These are phyloP conservation scores for Stictonetta naevosa DNA, from an alignment of 2,113 vertebrate species.

Conservation along the genomic window DNA sequence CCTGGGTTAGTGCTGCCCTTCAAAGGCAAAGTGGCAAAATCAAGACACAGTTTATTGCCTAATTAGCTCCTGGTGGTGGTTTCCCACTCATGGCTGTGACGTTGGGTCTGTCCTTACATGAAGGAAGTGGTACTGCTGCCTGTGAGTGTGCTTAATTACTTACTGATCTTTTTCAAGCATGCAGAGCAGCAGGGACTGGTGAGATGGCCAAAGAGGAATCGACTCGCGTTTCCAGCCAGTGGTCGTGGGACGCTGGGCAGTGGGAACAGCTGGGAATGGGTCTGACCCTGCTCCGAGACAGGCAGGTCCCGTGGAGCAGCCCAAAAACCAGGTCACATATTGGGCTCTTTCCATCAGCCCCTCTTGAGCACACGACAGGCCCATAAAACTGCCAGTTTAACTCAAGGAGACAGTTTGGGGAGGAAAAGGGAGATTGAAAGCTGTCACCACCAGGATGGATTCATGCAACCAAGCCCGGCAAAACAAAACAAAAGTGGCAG, in stretches of 20 bases:
- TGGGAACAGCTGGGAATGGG: accelerated
- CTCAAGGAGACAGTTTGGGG: background rate
- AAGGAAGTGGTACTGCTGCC: background rate
- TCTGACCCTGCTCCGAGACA: background rate
- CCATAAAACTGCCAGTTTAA: background rate
- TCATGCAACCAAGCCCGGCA: background rate
- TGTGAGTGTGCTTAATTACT: background rate
- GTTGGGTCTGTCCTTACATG: background rate
- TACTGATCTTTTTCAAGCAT: background rate
- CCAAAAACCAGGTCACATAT: background rate
- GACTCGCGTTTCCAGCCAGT: background rate
- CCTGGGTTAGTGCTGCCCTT: background rate
- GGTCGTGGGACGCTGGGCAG: background rate
- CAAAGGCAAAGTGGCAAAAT: background rate
- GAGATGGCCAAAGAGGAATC: background rate
- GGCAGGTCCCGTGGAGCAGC: background rate
- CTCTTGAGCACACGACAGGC: background rate
- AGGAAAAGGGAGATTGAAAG: background rate
- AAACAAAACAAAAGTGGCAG: background rate
- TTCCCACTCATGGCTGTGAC: background rate
- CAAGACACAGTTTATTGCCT: background rate
- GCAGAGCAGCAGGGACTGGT: background rate
- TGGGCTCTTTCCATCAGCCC: background rate
- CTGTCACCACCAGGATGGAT: background rate
- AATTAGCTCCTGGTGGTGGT: background rate